phyloP scores from a whole-genome alignment of 2,888 invertebrate genomes.

The Lasioglossum oenotherae region DNA sequence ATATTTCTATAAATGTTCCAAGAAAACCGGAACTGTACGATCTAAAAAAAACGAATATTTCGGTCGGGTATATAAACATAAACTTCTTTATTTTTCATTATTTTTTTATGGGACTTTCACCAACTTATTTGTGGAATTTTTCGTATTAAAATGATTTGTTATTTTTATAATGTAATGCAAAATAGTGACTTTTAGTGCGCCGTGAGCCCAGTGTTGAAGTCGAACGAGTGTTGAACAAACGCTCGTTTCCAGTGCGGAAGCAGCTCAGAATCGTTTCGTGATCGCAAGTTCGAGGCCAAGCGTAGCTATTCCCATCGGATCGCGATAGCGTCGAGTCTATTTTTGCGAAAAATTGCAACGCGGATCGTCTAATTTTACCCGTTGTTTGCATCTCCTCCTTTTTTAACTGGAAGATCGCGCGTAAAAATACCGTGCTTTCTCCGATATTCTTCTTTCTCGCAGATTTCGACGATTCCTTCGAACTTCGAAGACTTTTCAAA shows the following conservation, averaged over 20 bases:
- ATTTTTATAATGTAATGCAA: neutral
- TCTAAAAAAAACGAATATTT: too few species aligned
- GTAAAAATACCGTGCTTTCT: neutral
- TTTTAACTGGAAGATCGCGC: neutral
- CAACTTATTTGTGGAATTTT: too few species aligned
- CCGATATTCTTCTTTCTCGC: neutral
- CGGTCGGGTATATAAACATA: too few species aligned
- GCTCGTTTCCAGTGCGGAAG: neutral
- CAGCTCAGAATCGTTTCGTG: neutral
- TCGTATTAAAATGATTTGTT: too few species aligned
- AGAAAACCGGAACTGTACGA: too few species aligned
- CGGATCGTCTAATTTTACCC: constrained; percentile 16
- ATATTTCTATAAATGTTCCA: too few species aligned
- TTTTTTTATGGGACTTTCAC: too few species aligned
- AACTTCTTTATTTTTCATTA: too few species aligned
- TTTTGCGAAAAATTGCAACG: neutral
- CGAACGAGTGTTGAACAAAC: neutral
- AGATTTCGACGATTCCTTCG: neutral
- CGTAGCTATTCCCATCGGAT: neutral
- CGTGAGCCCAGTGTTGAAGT: neutral
- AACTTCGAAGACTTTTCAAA: neutral
- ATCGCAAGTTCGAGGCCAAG: neutral
- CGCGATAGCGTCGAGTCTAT: neutral
- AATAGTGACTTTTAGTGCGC: accelerated
- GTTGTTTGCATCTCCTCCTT: neutral